Evolutionary conservation across 2,113 vertebrate species (phyloP).

Genomic region (Falcunculus frontatus): DNA sequence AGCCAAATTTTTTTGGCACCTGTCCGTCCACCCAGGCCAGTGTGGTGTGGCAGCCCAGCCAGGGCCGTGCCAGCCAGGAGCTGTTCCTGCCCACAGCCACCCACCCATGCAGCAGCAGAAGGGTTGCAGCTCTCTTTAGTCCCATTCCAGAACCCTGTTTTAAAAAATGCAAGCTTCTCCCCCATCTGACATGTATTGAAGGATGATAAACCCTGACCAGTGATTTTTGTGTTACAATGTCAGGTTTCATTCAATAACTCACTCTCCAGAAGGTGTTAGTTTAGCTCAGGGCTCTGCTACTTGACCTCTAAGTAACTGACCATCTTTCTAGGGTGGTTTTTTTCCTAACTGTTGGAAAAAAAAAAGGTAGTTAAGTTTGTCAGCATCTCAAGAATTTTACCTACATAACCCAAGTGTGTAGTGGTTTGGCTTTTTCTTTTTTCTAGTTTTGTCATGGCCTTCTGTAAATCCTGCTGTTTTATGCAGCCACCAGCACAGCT

Average conservation of each 20-base stretch:
- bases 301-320: constrained; percentile 88
- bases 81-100: not conserved
- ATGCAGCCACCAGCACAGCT: not conserved
- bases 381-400: constrained; percentile 18
- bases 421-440: not conserved
- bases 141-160: constrained; percentile 27
- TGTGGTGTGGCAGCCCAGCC: not conserved
- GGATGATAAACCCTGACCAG: constrained; percentile 39
- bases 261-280: constrained; percentile 16
- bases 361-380: not conserved
- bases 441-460: not conserved
- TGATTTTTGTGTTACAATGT: constrained; percentile 17
- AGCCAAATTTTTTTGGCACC: not conserved
- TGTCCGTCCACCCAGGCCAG: not conserved
- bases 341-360: not conserved
- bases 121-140: constrained; percentile 74
- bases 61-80: not conserved
- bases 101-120: constrained; percentile 83
- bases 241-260: constrained; percentile 8
- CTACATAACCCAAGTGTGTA: constrained; percentile 51
- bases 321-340: constrained; percentile 73
- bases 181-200: constrained; percentile 67
- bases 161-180: constrained; percentile 70
- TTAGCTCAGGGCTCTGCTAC: constrained; percentile 75
- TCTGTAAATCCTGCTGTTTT: constrained; percentile 32